Conservation (phyloP, 2,113 vertebrate genomes). For the Catagonus wagneri region DNA sequence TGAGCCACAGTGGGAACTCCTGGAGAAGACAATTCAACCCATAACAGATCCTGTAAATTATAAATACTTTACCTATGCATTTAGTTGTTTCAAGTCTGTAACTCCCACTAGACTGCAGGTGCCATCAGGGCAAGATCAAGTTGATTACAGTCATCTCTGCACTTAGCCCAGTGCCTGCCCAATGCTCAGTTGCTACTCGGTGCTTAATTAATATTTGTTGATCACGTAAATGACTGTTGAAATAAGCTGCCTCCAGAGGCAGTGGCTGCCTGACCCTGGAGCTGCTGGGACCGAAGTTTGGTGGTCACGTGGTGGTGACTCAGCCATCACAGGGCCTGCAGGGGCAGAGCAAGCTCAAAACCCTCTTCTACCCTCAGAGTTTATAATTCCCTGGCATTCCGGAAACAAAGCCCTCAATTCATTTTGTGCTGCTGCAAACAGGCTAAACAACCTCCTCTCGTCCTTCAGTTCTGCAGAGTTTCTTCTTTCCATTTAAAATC, state of each 20-base stretch:
- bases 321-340: rapidly evolving
- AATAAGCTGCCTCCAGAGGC: neutral
- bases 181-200: neutral
- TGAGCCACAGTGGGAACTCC: no score
- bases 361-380: neutral
- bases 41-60: neutral
- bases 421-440: neutral
- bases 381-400: neutral
- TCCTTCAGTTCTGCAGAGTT: neutral
- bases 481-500: slow-evolving; percentile 38
- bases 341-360: neutral
- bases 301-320: neutral
- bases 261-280: neutral
- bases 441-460: neutral
- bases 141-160: neutral
- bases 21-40: neutral
- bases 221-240: neutral
- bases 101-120: neutral
- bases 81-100: neutral
- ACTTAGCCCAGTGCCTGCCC: neutral
- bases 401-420: slow-evolving; percentile 11
- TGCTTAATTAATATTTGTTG: neutral
- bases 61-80: neutral
- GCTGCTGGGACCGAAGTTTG: no score
- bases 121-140: neutral